Evolutionary conservation across 2,113 vertebrate genomes (phyloP), one percentile per base, ranked within the genome.

Genomic region (Cettia cetti): DNA sequence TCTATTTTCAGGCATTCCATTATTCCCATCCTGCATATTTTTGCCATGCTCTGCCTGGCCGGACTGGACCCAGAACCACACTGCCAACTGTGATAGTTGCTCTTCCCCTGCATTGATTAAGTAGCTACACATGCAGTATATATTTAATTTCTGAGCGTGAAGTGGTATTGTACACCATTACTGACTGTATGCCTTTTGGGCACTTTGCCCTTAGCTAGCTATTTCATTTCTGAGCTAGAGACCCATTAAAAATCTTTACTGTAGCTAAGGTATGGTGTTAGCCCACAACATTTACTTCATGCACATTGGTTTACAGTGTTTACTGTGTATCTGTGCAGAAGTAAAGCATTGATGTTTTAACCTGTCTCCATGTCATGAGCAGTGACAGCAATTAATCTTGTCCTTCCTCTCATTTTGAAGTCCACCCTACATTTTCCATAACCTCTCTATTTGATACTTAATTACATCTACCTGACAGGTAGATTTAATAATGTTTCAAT

Each of bases 41-140:
- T 24, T 35, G 15, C 23, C n/a, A 35, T 3, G 3, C 14, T 57
- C 56, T 2, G 2, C n/a, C 22, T 2, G 14, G 56, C 14, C 4
- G 6, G 56, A n/a, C 10, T 3, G 9, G n/a, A 24, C 22, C n/a
- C 4, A 14, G 56, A 35, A 26, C 24, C n/a, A 35, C 10, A 16
- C 15, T 35, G n/a, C 15, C 10, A 10, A 7, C 23, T 59, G 53
- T 20, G 56, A 35, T 24, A 24, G 56, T 5, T 24, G 40, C 15
- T 77, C 70, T 64, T 52, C 6, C 12, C 3, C 9, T 0, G 1
- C 1, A 2, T 35, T 71, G 60, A 63, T 66, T 72, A 47, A 69
- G 12, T 64, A 80, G 68, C 45, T 69, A 15, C 0, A 1, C 10
- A 3, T 69, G 37, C 49, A 77, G 9, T 21, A 35, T 21, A n/a